Evolutionary conservation across 2,113 vertebrate genomes (phyloP), one percentile per base, ranked within the genome.

Genomic region (Symphodus melops): DNA sequence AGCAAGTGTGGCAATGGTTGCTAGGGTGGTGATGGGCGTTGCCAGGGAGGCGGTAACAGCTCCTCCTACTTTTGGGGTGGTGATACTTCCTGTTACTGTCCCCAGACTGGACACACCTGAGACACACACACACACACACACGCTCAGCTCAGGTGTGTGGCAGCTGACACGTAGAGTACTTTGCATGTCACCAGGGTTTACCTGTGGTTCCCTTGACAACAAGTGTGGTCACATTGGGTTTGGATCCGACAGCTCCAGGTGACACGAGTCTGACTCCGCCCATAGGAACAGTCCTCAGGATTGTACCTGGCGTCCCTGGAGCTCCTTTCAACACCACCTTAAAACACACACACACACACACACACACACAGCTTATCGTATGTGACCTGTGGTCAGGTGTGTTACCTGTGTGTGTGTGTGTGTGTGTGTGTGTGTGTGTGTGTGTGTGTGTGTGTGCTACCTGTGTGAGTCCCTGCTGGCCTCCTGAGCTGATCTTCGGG

Each of bases 131-230:
- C 9, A 66, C 19, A 58, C 2, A 57, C 19, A 42, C 19, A 51
- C 13, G 42, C 13, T 44, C 42, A 51, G 17, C 17, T n/a, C 17
- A 51, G 48, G 48, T 9, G 48, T n/a, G 46, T 8, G 8, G 17
- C 16, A 19, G 16, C 46, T 51, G 48, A 9, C 8, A 20, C 9
- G 2, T 2, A n/a, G 19, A n/a, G 3, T 3, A 51, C 17, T 19
- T n/a, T 19, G 20, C n/a, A 2, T n/a, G 61, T 36, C 5, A 20
- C 8, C 13, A 0, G 0, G 5, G 16, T 17, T 68, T 87, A 97
- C 96, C 96, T 88, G 96, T 96, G 69, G 94, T 95, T 21, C 93
- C 93, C 85, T 97, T 96, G 80, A 97, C 95, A 36, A 97, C 95
- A 77, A 97, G 82, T 0, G 95, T 97, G 66, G 96, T 95, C 70